phyloP scores from a whole-genome alignment of 2,797 vertebrate species.

The Botia kubotai region DNA sequence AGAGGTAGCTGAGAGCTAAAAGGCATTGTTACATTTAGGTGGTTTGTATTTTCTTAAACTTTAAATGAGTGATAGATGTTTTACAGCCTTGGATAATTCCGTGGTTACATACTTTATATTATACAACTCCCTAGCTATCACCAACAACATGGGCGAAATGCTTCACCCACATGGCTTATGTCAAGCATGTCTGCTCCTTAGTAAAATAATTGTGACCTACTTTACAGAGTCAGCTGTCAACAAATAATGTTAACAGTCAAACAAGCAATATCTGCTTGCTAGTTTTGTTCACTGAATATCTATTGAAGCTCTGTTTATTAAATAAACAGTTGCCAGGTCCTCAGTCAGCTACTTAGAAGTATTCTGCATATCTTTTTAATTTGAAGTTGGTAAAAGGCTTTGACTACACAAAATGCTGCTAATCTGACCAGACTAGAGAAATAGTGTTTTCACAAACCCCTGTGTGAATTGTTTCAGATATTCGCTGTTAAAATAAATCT shows the following conservation, averaged over 20 bases:
- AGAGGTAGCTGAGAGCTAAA: not conserved
- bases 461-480: not conserved
- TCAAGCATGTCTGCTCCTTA: conserved; percentile 2
- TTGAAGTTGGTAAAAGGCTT: not conserved
- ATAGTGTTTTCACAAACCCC: not conserved
- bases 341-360: not conserved
- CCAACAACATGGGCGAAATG: not conserved
- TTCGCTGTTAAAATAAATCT: not conserved
- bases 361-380: not conserved
- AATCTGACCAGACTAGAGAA: not conserved
- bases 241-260: not conserved
- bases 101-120: not conserved
- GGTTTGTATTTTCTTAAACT: not conserved
- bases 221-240: conserved; percentile 23
- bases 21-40: not conserved
- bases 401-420: no score
- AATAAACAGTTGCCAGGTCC: not conserved
- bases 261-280: no score
- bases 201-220: conserved; percentile 26
- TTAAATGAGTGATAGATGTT: not conserved
- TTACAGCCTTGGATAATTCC: not conserved
- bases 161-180: not conserved
- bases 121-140: not conserved
- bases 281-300: not conserved
- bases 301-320: not conserved